phyloP scores from a whole-genome alignment of 2,113 vertebrate genomes.

The Sarotherodon lohbergeri region DNA sequence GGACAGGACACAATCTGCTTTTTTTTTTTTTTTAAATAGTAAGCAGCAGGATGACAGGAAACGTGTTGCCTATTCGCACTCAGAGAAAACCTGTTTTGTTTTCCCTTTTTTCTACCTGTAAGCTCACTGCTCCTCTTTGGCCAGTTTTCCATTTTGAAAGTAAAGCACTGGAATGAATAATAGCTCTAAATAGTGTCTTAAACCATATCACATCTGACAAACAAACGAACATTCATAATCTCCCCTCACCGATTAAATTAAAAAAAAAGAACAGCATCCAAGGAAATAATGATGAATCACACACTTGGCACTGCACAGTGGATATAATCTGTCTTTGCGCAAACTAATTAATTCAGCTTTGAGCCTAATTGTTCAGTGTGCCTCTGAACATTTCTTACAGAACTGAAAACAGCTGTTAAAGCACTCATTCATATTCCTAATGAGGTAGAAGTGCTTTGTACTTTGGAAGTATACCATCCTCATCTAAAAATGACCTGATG shows the following conservation, averaged over 20 bases:
- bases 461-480: neutral
- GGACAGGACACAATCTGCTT: constrained; percentile 10
- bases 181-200: neutral
- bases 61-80: constrained; percentile 15
- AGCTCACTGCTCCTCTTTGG: neutral
- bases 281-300: neutral
- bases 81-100: neutral
- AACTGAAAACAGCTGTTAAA: neutral
- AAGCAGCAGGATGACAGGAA: constrained; percentile 21
- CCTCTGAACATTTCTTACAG: neutral
- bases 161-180: neutral
- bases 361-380: neutral
- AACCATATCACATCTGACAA: neutral
- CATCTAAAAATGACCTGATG: neutral
- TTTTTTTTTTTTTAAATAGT: neutral
- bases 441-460: neutral
- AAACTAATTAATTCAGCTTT: constrained; percentile 1
- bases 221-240: neutral
- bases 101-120: neutral
- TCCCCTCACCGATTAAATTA: neutral
- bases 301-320: neutral
- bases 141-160: neutral
- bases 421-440: neutral
- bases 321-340: neutral
- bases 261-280: neutral